phyloP scores from a whole-genome alignment of 2,888 invertebrate genomes.

The Elysia crispata region DNA sequence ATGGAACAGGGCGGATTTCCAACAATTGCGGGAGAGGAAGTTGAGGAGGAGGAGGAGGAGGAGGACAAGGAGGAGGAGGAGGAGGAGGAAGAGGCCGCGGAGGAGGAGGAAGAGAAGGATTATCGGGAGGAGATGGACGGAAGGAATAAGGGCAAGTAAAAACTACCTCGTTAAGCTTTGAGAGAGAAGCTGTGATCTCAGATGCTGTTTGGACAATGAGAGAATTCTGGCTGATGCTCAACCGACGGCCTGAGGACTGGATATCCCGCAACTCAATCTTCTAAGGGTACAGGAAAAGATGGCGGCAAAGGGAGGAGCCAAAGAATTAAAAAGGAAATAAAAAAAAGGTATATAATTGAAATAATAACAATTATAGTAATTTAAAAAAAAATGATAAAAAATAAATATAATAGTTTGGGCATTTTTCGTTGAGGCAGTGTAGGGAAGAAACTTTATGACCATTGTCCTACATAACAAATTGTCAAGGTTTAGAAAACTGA shows the following conservation, averaged over 20 bases:
- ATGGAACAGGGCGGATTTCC: too few relatives aligned
- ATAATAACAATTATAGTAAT: too few relatives aligned
- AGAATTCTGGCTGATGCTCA: conserved; percentile 59
- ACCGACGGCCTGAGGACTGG: neutral
- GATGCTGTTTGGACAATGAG: conserved; percentile 61
- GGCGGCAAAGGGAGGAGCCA: neutral
- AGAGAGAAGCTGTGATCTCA: conserved; percentile 63
- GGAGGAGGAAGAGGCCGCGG: neutral
- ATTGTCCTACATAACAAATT: too few relatives aligned
- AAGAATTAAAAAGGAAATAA: neutral
- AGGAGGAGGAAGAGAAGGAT: neutral
- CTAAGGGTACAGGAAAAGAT: too few relatives aligned
- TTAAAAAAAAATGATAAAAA: neutral
- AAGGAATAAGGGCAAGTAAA: neutral
- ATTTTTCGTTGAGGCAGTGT: too few relatives aligned
- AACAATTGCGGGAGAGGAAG: neutral
- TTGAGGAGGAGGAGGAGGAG: neutral
- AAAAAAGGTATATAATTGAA: neutral
- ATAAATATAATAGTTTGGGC: neutral
- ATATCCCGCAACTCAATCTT: too few relatives aligned
- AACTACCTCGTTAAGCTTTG: conserved; percentile 62
- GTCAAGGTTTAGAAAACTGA: too few relatives aligned
- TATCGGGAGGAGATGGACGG: neutral
- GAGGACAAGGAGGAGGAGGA: neutral
- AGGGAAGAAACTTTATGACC: too few relatives aligned